Base-by-base conservation (phyloP, 2,113 vertebrate genomes). In the Macheiramphus alcinus region DNA sequence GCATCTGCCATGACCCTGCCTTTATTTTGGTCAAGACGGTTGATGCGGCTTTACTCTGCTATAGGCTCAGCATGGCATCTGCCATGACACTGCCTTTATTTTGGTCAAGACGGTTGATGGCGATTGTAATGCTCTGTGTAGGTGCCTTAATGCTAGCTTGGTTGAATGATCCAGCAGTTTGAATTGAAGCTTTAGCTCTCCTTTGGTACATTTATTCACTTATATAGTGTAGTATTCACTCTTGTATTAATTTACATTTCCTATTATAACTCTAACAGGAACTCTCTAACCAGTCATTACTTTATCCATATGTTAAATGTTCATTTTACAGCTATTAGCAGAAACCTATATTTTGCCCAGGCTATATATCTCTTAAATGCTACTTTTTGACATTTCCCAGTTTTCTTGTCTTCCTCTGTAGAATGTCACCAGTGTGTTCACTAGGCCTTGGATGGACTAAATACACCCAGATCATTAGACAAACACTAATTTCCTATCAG, bases 311-410 rank as follows among this genome's bases (percentile, higher is more conserved):
- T 74, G 88, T 70, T 90, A 95, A 83, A 83, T 80, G 75, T 73
- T 91, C 59, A 83, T 88, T 83, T 94, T 88, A 87, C 91, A 86
- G 50, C 50, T 70, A 71, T 76, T 78, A 93, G 88, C 45, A 68
- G 84, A 84, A 88, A 62, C 15, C 18, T 68, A 11, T 62, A 40
- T 86, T 86, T 75, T 71, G 63, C 40, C 32, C 45, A 71, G 68
- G 67, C 27, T 80, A 25, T 70, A 15, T 45, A 73, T 68, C 42
- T 86, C 58, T 78, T 86, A 70, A 96, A 78, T 5, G 18, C 26
- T 38, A n/a, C 61, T 88, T 83, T 10, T 84, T 73, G 63, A 76
- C 45, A 19, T 61, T 88, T 61, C 62, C 53, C 43, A 56, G 17
- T 79, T 90, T 58, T 87, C 17, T 34, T 63, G 36, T 36, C 45